These are phyloP conservation scores for Tetramorium parvispinum DNA, from an alignment of 1,140 invertebrate species.

Conservation along the genomic window DNA sequence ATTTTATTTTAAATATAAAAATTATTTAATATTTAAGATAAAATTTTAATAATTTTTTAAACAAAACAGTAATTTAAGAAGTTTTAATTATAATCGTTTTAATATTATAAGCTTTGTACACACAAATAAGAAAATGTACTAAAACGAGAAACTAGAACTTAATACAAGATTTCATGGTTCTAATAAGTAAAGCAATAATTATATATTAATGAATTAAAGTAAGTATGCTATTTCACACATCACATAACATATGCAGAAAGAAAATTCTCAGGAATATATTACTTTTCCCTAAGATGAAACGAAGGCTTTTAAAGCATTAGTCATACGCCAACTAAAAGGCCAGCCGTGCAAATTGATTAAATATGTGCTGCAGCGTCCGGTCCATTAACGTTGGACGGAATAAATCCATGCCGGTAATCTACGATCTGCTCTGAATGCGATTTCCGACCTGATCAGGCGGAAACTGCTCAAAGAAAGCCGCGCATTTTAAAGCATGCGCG, in stretches of 20 bases:
- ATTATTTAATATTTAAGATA: neutral
- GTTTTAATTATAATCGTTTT: neutral
- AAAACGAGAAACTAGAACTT: neutral
- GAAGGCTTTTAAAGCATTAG: neutral
- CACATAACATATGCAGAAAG: neutral
- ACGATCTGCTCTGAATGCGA: constrained; percentile 14
- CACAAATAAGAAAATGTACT: neutral
- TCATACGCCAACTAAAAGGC: neutral
- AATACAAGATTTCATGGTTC: neutral
- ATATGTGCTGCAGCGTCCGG: constrained; percentile 11
- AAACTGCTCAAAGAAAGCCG: constrained; percentile 60
- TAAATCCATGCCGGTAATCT: neutral
- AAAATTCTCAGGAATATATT: neutral
- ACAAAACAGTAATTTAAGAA: neutral
- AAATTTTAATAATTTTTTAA: neutral
- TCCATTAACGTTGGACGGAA: constrained; percentile 3
- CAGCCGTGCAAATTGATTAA: constrained; percentile 49
- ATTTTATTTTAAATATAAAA: too few species aligned
- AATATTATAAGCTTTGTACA: neutral
- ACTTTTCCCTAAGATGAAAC: neutral
- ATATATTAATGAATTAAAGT: neutral
- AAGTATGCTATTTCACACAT: neutral
- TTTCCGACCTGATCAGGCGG: constrained; percentile 56
- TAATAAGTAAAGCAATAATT: constrained; percentile 8
- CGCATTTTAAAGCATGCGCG: constrained; percentile 18